Base-by-base conservation (phyloP, 2,797 vertebrate species). In the Sarcoramphus papa region DNA sequence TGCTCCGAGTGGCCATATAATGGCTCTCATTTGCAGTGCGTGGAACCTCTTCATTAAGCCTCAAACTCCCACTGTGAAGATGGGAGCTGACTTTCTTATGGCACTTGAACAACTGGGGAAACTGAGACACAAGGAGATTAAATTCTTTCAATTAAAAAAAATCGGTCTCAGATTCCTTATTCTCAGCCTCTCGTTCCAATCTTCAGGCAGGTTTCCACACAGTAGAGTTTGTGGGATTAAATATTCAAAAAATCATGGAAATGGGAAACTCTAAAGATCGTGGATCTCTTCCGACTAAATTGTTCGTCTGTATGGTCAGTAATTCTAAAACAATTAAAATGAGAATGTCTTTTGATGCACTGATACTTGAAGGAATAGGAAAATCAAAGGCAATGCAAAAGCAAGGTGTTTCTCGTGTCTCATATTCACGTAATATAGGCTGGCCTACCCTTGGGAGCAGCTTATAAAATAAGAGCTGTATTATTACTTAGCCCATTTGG, bases 41-140 rank as follows among this genome's bases (percentile, higher is more conserved):
- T 85, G 77, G 70, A 96, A 80, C 88, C 86, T 95, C 86, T 93
- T 95, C 75, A 92, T 88, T 95, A 91, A 77, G 40, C 33, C 60
- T 87, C 93, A 60, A 48, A 77, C 35, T 87, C 77, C 83, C 48
- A 70, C 85, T 64, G 83, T 10, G 56, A 91, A 88, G 74, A 41
- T 64, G 60, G 60, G 48, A 87, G 45, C 27, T 67, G 85, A 65
- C 85, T 86, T 95, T 88, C 63, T 92, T 48, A 69, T 4, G 51
- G 67, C 60, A 13, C 45, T 59, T 73, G 85, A 43, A 31, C 37
- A 84, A 19, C n/a, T 69, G 43, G 35, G 50, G 48, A 79, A 92
- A 88, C 41, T 31, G 69, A 90, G 60, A 43, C 50, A 60, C 0
- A 3, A 41, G 41, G 37, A 23, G 24, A 18, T 54, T 30, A 86